phyloP scores from a whole-genome alignment of 2,797 vertebrate genomes.

The Capromys pilorides region DNA sequence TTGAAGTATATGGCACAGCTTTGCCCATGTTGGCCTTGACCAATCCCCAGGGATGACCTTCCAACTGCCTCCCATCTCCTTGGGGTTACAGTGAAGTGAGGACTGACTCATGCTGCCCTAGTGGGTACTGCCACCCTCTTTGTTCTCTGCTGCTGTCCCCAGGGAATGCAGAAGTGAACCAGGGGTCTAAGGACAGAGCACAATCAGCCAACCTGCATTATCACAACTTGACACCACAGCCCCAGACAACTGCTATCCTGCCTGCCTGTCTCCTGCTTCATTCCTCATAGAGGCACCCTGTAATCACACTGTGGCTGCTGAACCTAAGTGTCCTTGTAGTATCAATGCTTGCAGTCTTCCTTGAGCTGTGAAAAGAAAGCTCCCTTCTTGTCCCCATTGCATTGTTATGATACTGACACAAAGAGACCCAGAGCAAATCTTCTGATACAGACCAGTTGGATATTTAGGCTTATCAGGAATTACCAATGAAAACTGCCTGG shows the following conservation, averaged over 20 bases:
- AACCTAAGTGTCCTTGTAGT: not conserved
- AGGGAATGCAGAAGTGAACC: not conserved
- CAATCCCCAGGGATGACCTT: not conserved
- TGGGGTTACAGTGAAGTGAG: not conserved
- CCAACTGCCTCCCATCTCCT: not conserved
- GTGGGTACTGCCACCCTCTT: not conserved
- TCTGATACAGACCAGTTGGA: not conserved
- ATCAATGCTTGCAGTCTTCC: not conserved
- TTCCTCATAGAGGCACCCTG: not conserved
- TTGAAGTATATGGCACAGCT: not conserved
- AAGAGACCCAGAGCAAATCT: not conserved
- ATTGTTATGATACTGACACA: not conserved
- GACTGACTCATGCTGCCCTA: not conserved
- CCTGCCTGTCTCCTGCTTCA: not conserved
- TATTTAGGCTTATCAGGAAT: not conserved
- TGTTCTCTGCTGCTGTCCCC: not conserved
- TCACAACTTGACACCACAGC: constrained; percentile 4
- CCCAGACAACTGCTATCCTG: not conserved
- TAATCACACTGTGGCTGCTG: not conserved
- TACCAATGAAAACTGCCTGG: not conserved
- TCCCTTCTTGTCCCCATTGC: not conserved
- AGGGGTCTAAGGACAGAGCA: constrained; percentile 36
- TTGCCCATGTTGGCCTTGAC: not conserved
- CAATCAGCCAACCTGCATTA: not conserved
- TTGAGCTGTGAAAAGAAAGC: not conserved